phyloP scores from a whole-genome alignment of 2,797 vertebrate genomes.

The Delichon dasypus region DNA sequence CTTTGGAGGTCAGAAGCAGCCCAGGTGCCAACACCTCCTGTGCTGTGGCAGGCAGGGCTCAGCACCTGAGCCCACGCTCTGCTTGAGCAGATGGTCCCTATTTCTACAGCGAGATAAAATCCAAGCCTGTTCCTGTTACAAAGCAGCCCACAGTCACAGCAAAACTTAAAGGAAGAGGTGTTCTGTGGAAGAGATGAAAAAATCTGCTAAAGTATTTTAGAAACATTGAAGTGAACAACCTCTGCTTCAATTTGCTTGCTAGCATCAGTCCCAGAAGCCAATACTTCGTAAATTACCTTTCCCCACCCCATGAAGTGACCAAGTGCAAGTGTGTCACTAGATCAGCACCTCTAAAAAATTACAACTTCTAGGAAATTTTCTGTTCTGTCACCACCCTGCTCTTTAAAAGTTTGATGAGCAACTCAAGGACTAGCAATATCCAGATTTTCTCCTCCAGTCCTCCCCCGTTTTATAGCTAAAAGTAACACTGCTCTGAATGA shows the following conservation, averaged over 20 bases:
- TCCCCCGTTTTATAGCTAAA: background rate
- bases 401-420: background rate
- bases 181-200: background rate
- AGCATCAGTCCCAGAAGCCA: conserved; percentile 3
- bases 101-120: background rate
- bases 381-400: background rate
- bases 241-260: background rate
- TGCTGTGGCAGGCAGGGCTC: background rate
- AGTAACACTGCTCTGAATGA: background rate
- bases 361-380: background rate
- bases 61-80: background rate
- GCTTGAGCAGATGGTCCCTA: background rate
- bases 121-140: background rate
- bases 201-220: background rate
- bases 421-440: background rate
- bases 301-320: conserved; percentile 1
- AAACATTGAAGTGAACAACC: background rate
- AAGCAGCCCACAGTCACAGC: background rate
- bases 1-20: background rate
- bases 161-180: background rate
- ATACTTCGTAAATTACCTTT: background rate
- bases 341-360: background rate
- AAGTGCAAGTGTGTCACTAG: background rate
- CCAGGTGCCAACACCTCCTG: background rate
- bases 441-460: background rate